A percentile compares a stretch with the other conserved stretches of the same genome.
Conservation (phyloP, 92 coral and sea anemone species). For the Porites rus region DNA sequence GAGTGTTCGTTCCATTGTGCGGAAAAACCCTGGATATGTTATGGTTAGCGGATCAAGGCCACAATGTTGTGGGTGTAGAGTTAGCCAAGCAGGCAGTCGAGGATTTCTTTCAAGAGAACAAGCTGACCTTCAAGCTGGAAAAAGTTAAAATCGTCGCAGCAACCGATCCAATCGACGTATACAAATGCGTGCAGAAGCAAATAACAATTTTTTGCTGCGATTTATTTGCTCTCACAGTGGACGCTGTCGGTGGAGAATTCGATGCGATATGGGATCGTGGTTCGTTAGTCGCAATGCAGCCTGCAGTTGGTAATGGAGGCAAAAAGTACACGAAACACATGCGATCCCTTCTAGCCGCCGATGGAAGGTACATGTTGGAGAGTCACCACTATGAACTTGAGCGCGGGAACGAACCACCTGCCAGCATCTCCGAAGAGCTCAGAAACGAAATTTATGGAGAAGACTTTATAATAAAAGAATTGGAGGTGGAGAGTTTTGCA, state of each 20-base stretch:
- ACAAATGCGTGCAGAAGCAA: slow-evolving; percentile 54
- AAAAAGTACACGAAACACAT: slow-evolving; percentile 30
- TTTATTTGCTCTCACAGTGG: slow-evolving; percentile 45
- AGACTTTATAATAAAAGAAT: slow-evolving; percentile 4
- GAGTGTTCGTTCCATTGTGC: slow-evolving; percentile 79
- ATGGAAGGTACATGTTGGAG: slow-evolving; percentile 38
- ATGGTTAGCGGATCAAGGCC: slow-evolving; percentile 85
- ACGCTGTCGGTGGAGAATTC: slow-evolving; percentile 59
- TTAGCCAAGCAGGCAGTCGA: slow-evolving; percentile 53
- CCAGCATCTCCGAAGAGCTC: slow-evolving; percentile 9
- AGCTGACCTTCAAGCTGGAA: slow-evolving; percentile 36
- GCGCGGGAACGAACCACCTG: slow-evolving; percentile 11
- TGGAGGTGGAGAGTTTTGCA: background rate
- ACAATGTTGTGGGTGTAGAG: slow-evolving; percentile 78
- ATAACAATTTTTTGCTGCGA: slow-evolving; percentile 69
- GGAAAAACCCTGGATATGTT: slow-evolving; percentile 78
- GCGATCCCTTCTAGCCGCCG: slow-evolving; percentile 26
- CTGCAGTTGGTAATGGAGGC: slow-evolving; percentile 36
- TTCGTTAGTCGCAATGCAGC: slow-evolving; percentile 70
- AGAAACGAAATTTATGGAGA: slow-evolving; percentile 33
- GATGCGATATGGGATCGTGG: slow-evolving; percentile 88
- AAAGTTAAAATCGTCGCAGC: slow-evolving; percentile 22
- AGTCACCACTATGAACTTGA: slow-evolving; percentile 31
- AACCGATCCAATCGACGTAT: slow-evolving; percentile 23
- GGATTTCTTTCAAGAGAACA: slow-evolving; percentile 70